Percentiles rank a stretch among this genome's conserved stretches.
Conservation (phyloP, 2,888 invertebrate genomes). For the Acleris literana region DNA sequence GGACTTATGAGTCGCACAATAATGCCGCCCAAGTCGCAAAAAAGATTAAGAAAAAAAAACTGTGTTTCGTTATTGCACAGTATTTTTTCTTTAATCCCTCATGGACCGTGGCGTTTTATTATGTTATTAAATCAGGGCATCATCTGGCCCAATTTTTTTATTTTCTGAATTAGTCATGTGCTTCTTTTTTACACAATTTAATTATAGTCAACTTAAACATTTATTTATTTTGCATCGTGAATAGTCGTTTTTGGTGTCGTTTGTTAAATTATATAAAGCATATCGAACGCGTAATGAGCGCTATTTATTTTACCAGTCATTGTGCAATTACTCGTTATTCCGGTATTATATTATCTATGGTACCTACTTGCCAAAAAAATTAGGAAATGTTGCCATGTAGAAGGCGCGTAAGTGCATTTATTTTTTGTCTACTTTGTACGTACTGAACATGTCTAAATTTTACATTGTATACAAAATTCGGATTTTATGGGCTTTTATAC, state of each 20-base stretch:
- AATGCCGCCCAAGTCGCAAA: constrained; percentile 48
- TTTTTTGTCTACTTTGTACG: constrained; percentile 68
- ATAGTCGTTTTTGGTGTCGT: too few species aligned
- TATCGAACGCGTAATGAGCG: constrained; percentile 19
- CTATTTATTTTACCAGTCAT: constrained; percentile 34
- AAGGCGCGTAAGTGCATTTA: constrained; percentile 75
- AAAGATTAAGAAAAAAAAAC: constrained; percentile 46
- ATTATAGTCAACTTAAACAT: constrained; percentile 42
- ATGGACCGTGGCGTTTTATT: constrained; percentile 24
- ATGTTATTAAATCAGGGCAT: constrained; percentile 44
- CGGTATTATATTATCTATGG: constrained; percentile 56
- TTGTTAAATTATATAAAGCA: constrained; percentile 28
- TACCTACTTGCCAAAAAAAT: constrained; percentile 62
- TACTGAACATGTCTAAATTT: constrained; percentile 58
- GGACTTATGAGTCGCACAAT: constrained; percentile 80
- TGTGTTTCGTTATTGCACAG: constrained; percentile 31
- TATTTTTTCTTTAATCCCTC: constrained; percentile 22
- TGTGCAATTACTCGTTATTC: constrained; percentile 55
- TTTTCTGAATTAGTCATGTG: constrained; percentile 43
- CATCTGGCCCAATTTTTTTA: constrained; percentile 47
- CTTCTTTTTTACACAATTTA: constrained; percentile 38
- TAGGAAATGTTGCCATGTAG: constrained; percentile 72
- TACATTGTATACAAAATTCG: constrained; percentile 60
- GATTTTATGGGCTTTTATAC: constrained; percentile 64
- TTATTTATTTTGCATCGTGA: constrained; percentile 35